Base-by-base conservation (phyloP, 2,888 invertebrate genomes). In the Dynastes hyllus region DNA sequence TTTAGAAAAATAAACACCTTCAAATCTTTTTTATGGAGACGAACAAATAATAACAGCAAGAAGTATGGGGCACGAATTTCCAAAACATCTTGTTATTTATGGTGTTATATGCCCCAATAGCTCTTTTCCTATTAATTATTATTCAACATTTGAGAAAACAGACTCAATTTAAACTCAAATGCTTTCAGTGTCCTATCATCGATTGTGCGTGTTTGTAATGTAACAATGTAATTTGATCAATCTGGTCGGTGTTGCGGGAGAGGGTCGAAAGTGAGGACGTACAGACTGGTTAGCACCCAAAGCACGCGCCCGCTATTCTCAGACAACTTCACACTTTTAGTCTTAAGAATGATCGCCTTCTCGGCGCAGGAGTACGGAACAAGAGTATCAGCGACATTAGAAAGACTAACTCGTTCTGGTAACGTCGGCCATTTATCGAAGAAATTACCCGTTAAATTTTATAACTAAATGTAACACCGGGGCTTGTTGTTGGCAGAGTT, bases 261-360 rank as follows among this genome's bases (percentile, higher is more conserved):
- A 78, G 81, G 79, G 81, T 80, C 80, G 80, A 80, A 81, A 82
- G 83, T 81, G 82, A 69, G 77, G 67, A 55, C 78, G 66, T 51
- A 51, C 73, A 80, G 80, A 80, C 83, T 82, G 22, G 81, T 81
- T 83, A 80, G 83, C 82, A 83, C 82, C 81, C 82, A 80, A 81
- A 82, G 78, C 88, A 88, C 88, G 88, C 85, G 81, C 83, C 81
- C 82, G 85, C 88, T 85, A 87, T 88, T 88, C 86, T 86, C 87
- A 85, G 82, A 84, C 86, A 86, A 86, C 87, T 86, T 86, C 85
- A 85, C 86, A 86, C 86, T 85, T 85, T 83, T 84, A 77, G 78
- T 75, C 78, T 75, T 76, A 65, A 76, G 77, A 78, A 78, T 79
- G 75, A 73, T 79, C 76, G 79, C 66, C 79, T 63, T 22, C 67